Base-by-base conservation (phyloP, 2,888 invertebrate genomes). In the Drosophila crucigera region DNA sequence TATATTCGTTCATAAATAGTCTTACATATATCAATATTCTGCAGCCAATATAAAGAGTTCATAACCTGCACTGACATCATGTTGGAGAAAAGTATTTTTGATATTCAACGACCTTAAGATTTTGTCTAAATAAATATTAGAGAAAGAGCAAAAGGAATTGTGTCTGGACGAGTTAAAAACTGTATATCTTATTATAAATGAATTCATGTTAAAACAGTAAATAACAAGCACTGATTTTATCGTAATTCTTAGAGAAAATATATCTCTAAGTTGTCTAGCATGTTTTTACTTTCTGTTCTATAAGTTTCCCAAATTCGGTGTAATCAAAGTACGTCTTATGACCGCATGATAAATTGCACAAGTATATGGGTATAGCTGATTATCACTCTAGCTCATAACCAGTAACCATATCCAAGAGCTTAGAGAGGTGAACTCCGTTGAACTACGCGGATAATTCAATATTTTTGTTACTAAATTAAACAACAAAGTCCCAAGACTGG, bases 401-500 rank as follows among this genome's bases (percentile, higher is more conserved):
- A 47, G 22, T 31, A 55, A 19, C 25, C 39, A 41, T 28, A 49
- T 16, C 14, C 19, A 7, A 25, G 25, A 25, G 2, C 25, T n/a
- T n/a, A n/a, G n/a, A n/a, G n/a, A n/a, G n/a, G n/a, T 28, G 56
- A 60, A 60, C 19, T 39, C 14, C 30, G n/a, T 28, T 43, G 50
- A 74, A 63, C 39, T 59, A 16, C 19, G 41, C 41, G 16, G 6
- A 37, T 74, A 69, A 70, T 70, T 76, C 65, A 70, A 78, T 78
- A 76, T 72, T 68, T 55, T 22, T 47, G 35, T 53, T 72, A 62
- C 11, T 39, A 47, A 76, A 71, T 70, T 64, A 37, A 62, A 28
- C 72, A 35, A 35, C 33, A 54, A 68, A 58, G 53, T 55, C 50
- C 14, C n/a, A 43, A 75, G 55, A 19, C 62, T 39, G 22, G 7